Conservation (phyloP, 2,888 invertebrate species). For the Megastigmus dorsalis region DNA sequence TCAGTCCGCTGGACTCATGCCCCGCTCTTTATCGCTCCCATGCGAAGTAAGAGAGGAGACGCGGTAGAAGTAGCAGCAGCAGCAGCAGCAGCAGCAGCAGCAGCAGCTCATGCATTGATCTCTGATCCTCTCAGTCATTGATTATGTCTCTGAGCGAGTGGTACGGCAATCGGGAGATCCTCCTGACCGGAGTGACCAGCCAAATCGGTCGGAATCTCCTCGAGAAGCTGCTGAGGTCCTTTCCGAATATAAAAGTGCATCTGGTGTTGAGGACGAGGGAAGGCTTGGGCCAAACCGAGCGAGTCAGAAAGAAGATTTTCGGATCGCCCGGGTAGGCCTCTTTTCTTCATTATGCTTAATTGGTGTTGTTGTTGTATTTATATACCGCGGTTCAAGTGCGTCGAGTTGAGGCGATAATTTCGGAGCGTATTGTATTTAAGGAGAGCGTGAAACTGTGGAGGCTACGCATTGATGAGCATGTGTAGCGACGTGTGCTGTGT, state of each 20-base stretch:
- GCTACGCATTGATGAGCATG: neutral
- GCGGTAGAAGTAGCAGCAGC: neutral
- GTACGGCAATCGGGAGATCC: conserved; percentile 65
- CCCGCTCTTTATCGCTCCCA: neutral
- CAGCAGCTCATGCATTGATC: neutral
- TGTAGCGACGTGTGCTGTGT: too few species aligned
- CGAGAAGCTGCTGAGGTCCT: conserved; percentile 66
- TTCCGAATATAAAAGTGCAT: conserved; percentile 62
- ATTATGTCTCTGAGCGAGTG: conserved; percentile 67
- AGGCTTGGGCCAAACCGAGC: conserved; percentile 58
- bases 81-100: too few species aligned
- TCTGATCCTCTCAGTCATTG: conserved; percentile 55
- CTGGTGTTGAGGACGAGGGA: conserved; percentile 60
- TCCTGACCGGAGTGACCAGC: conserved; percentile 68
- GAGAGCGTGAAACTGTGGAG: neutral
- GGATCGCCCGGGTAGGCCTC: conserved; percentile 63
- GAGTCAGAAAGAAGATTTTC: conserved; percentile 63
- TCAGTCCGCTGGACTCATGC: neutral
- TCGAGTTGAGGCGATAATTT: neutral
- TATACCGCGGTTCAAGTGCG: neutral
- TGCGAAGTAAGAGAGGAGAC: neutral
- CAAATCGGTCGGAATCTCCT: conserved; percentile 64
- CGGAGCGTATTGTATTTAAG: too few species aligned
- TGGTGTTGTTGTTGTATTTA: neutral
- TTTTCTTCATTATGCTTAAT: neutral